phyloP scores from a whole-genome alignment of 2,888 invertebrate genomes.

The Leucophenga maculata region DNA sequence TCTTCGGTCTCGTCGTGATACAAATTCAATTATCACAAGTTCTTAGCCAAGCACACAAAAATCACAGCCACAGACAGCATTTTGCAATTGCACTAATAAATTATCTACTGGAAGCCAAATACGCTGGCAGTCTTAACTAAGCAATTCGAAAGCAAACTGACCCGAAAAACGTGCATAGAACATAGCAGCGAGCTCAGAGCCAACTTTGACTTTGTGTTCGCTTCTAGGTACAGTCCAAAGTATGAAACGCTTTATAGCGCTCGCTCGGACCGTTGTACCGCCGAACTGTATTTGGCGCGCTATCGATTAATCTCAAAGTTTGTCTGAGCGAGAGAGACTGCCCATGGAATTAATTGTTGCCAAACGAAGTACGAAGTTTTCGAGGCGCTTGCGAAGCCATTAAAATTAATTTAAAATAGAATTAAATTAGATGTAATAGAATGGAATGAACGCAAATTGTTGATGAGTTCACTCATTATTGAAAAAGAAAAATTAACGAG shows the following conservation, averaged over 20 bases:
- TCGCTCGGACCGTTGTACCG: conserved; percentile 13
- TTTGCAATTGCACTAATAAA: conserved; percentile 56
- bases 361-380: too few species aligned
- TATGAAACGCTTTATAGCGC: conserved; percentile 27
- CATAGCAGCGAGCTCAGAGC: neutral
- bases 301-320: conserved; percentile 43
- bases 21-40: conserved; percentile 66
- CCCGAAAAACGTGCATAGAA: conserved; percentile 36
- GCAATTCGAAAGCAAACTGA: conserved; percentile 43
- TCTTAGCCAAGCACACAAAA: conserved; percentile 37
- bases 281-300: neutral
- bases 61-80: conserved; percentile 42
- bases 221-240: conserved; percentile 47
- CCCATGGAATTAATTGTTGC: conserved; percentile 53
- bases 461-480: conserved; percentile 3
- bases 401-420: conserved; percentile 57
- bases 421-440: neutral
- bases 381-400: conserved; percentile 46
- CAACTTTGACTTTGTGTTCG: neutral
- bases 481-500: neutral
- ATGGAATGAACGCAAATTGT: neutral
- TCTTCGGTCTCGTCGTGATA: conserved; percentile 32
- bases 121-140: conserved; percentile 54
- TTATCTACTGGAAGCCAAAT: conserved; percentile 59
- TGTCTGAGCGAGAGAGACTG: conserved; percentile 27